phyloP scores from a whole-genome alignment of 2,888 invertebrate genomes.

The Yponomeuta malinellus region DNA sequence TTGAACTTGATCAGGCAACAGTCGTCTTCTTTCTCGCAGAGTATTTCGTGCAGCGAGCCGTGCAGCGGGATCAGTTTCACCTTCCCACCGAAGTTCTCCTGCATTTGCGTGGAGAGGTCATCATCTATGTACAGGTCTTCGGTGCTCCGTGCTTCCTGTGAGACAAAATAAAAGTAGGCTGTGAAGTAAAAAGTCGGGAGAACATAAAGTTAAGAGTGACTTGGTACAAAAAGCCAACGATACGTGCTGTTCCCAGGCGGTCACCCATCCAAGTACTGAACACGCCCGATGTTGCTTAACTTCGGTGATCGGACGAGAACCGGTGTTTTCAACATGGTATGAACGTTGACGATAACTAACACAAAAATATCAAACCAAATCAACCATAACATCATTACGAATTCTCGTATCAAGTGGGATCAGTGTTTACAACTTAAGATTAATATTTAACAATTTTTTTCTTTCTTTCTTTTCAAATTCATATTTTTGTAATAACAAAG shows the following conservation, averaged over 20 bases:
- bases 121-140: constrained; percentile 75
- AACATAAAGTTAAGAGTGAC: neutral
- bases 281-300: constrained; percentile 63
- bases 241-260: constrained; percentile 30
- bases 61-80: constrained; percentile 56
- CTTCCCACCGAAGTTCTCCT: constrained; percentile 61
- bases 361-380: too few species aligned
- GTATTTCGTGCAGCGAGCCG: constrained; percentile 64
- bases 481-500: too few species aligned
- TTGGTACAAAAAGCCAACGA: constrained; percentile 22
- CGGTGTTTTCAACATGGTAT: constrained; percentile 59
- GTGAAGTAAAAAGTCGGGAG: neutral
- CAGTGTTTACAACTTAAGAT: too few species aligned
- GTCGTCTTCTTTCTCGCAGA: constrained; percentile 64
- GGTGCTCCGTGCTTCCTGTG: constrained; percentile 71
- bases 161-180: constrained; percentile 14
- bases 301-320: constrained; percentile 69
- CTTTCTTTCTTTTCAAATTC: too few species aligned
- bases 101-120: constrained; percentile 65
- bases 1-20: constrained; percentile 68
- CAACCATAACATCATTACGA: too few species aligned
- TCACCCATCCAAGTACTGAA: constrained; percentile 34
- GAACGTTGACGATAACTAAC: constrained; percentile 35
- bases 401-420: too few species aligned
- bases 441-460: too few species aligned